Evolutionary conservation across 1,140 invertebrate species (phyloP), one percentile per base, ranked within the genome.

Genomic region (Neodiprion lecontei): DNA sequence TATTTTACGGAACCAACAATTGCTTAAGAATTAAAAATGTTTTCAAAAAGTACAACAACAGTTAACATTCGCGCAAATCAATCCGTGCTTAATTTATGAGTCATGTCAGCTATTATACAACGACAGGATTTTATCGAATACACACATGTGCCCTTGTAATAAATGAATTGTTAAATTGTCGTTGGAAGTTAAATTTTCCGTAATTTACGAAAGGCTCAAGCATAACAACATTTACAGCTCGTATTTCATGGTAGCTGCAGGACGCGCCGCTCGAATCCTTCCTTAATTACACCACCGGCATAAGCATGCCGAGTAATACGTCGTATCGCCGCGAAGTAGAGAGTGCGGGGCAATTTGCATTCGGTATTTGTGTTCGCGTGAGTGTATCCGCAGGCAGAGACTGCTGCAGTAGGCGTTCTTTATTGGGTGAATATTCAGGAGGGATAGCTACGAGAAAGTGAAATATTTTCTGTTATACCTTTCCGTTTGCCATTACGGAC

Each of bases 301-400:
- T 61, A 61, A 61, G 53, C 53, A 61, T 61, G 53, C 53, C 53
- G 53, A 61, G 53, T 61, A 61, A 61, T 61, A 61, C 53, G 53
- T n/a, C 7, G 53, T 61, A 11, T 11, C 11, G 1, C n/a, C 11
- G 1, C 50, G 53, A 12, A 14, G 53, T 61, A 17, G 11, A 14
- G 53, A 61, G n/a, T 61, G n/a, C n/a, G 53, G 53, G 53, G 53
- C 53, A 61, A 61, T 61, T 61, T 61, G 8, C 53, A 61, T 61
- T 61, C n/a, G n/a, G 5, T 61, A 17, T 61, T 61, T 61, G 53
- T 61, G 11, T 40, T 61, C 53, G 4, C 53, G n/a, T 61, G 28
- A 40, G 28, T 40, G n/a, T 17, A 61, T 61, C 53, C 53, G 7
- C 11, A 61, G 53, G n/a, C 3, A 12, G 28, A 40, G 28, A 40